Evolutionary conservation across 2,797 vertebrate genomes (phyloP).

Genomic region (Danio kyathit): DNA sequence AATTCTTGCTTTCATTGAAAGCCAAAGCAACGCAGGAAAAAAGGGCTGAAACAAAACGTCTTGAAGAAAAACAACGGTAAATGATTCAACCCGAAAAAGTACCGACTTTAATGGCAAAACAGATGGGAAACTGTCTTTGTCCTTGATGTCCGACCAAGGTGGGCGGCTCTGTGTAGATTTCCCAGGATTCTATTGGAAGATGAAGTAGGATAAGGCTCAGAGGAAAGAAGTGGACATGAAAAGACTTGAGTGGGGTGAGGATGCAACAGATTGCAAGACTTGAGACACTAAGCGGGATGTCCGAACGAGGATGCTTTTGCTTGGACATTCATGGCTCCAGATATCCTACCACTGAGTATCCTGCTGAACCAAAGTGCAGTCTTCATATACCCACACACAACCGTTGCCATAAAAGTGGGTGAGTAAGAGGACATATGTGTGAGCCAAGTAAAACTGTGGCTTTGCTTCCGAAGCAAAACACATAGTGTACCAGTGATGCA

Average conservation of each 20-base stretch:
- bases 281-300: conserved; percentile 3
- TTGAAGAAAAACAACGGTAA: conserved; percentile 77
- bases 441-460: conserved; percentile 43
- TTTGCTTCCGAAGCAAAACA: conserved; percentile 30
- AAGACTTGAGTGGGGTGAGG: not conserved
- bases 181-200: conserved; percentile 73
- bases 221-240: conserved; percentile 18
- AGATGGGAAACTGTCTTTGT: conserved; percentile 65
- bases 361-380: conserved; percentile 37
- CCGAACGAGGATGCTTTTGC: not conserved
- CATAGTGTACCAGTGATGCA: conserved; percentile 38
- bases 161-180: conserved; percentile 72
- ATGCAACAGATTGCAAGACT: not conserved
- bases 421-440: conserved; percentile 14
- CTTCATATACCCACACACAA: conserved; percentile 36
- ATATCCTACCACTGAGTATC: conserved; percentile 36
- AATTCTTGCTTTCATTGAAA: conserved; percentile 81
- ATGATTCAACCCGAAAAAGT: conserved; percentile 70
- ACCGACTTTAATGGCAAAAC: conserved; percentile 72
- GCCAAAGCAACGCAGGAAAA: conserved; percentile 64
- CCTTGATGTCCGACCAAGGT: conserved; percentile 78
- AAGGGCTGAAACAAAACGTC: conserved; percentile 58
- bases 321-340: conserved; percentile 25
- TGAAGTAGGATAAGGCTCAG: conserved; percentile 54
- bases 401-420: conserved; percentile 32